Evolutionary conservation across 2,888 invertebrate genomes (phyloP).

Genomic region (Amphiduros pacificus): DNA sequence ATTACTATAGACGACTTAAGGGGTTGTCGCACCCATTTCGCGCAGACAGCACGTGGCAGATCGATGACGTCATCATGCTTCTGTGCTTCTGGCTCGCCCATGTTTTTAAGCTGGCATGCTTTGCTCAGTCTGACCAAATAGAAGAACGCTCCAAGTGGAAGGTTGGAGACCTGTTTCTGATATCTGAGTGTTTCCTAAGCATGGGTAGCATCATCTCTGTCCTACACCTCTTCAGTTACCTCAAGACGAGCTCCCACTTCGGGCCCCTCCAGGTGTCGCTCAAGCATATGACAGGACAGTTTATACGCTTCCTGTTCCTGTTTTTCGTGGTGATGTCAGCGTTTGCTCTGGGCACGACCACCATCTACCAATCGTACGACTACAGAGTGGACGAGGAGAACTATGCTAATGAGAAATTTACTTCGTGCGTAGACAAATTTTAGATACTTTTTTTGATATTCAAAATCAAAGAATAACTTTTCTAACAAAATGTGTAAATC

Average conservation of each 20-base stretch:
- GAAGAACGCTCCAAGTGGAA: background rate
- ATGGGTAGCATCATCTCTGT: conserved; percentile 7
- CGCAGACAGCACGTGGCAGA: too few relatives aligned
- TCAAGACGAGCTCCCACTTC: conserved; percentile 6
- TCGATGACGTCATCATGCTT: background rate
- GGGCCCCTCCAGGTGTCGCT: conserved; percentile 12
- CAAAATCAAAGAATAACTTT: too few relatives aligned
- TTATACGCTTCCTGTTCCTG: conserved; percentile 8
- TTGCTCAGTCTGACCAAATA: too few relatives aligned
- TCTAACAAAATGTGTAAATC: too few relatives aligned
- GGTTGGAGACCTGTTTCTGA: background rate
- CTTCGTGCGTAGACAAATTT: background rate
- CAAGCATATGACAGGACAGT: conserved; percentile 6
- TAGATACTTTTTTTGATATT: background rate
- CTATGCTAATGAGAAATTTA: too few relatives aligned
- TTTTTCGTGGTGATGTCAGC: conserved; percentile 7
- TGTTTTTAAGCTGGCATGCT: background rate
- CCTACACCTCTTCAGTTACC: background rate
- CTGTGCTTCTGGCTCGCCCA: background rate
- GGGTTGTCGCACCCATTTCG: too few relatives aligned
- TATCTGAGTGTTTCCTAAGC: conserved; percentile 4
- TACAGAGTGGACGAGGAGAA: too few relatives aligned
- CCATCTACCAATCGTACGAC: background rate
- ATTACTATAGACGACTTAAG: too few relatives aligned
- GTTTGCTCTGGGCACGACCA: conserved; percentile 5